Conservation (phyloP, 2,888 invertebrate genomes). For the Mesorhabditis sp. region DNA sequence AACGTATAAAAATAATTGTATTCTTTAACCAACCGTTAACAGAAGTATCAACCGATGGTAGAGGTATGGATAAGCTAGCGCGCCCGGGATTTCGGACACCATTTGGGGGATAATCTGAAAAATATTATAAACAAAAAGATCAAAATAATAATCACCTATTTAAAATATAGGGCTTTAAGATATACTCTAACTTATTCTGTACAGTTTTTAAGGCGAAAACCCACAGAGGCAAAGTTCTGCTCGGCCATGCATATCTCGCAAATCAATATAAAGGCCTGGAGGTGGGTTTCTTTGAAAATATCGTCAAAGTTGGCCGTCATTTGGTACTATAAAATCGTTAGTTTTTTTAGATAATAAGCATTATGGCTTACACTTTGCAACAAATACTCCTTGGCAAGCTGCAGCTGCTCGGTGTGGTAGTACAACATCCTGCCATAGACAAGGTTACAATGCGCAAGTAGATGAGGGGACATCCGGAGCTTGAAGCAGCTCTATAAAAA, state of each 20-base stretch:
- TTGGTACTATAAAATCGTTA: not conserved
- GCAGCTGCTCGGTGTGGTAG: not conserved
- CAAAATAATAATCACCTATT: no score
- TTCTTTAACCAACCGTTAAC: no score
- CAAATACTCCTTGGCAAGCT: not conserved
- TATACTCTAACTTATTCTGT: no score
- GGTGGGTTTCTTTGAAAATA: not conserved
- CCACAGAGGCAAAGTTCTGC: no score
- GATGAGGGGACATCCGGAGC: not conserved
- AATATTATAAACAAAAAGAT: no score
- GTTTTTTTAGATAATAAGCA: not conserved
- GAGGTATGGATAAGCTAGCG: no score
- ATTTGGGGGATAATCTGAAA: no score
- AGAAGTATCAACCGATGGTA: no score
- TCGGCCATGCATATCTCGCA: not conserved
- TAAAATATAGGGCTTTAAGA: no score
- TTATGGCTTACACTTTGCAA: not conserved
- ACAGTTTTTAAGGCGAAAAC: no score
- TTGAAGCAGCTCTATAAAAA: constrained; percentile 2
- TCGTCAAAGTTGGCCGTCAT: not conserved
- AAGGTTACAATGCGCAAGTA: not conserved
- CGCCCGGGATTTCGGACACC: no score
- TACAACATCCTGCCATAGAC: not conserved
- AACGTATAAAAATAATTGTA: no score
- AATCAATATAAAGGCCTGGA: not conserved